These are phyloP conservation scores for Spheniscus humboldti DNA, from an alignment of 2,797 vertebrate genomes.

Conservation along the genomic window DNA sequence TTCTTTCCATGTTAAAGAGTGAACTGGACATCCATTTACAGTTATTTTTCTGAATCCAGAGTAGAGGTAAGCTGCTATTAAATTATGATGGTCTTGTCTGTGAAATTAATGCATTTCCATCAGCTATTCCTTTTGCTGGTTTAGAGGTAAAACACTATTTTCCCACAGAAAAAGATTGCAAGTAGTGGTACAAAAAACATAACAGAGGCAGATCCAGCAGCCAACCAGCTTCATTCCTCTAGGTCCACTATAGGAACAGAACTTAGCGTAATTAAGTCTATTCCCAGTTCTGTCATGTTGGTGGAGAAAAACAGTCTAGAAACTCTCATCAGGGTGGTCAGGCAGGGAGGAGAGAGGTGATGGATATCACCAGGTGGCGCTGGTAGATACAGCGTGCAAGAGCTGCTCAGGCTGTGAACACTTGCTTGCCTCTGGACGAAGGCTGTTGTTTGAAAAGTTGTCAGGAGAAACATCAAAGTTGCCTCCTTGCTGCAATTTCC, in stretches of 20 bases:
- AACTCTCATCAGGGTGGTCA: rapidly evolving
- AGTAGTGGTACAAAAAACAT: neutral
- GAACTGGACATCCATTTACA: neutral
- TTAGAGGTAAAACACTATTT: neutral
- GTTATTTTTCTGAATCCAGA: neutral
- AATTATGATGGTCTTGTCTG: neutral
- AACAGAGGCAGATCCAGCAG: neutral
- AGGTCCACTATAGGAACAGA: neutral
- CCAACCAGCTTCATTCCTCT: neutral
- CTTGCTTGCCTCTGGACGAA: rapidly evolving
- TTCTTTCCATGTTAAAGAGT: neutral
- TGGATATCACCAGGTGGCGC: slow-evolving; percentile 8
- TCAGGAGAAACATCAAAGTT: neutral
- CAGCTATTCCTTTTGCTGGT: neutral
- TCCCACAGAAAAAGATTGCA: neutral
- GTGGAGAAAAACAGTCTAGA: neutral
- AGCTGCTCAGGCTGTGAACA: rapidly evolving
- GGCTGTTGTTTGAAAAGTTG: neutral
- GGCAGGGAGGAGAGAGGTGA: neutral
- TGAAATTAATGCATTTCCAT: neutral
- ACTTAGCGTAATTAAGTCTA: too few species aligned
- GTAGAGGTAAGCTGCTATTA: neutral
- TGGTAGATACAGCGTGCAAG: neutral
- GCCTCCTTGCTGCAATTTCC: neutral
- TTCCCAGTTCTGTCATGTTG: neutral